Conservation (phyloP, 2,113 vertebrate species). For the Salvelinus alpinus region DNA sequence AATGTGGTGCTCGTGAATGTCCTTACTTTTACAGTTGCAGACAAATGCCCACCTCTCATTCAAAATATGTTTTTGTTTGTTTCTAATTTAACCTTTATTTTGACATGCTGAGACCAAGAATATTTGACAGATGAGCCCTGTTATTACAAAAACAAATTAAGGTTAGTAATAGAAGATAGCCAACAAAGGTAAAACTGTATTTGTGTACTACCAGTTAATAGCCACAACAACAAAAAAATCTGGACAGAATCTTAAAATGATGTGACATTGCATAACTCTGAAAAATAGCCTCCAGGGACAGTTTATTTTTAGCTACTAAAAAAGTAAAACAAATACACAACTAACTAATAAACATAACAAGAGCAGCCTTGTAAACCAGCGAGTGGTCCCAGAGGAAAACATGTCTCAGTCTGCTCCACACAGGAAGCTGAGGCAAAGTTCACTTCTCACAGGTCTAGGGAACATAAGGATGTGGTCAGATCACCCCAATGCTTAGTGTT, state of each 20-base stretch:
- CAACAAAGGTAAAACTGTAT: background rate
- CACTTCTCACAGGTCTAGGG: constrained; percentile 64
- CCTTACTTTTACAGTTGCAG: no score
- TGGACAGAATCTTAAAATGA: background rate
- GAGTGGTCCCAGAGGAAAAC: constrained; percentile 42
- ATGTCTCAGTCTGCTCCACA: constrained; percentile 56
- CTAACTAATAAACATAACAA: constrained; percentile 54
- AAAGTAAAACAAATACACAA: constrained; percentile 60
- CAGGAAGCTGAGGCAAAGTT: constrained; percentile 62
- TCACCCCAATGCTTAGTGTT: background rate
- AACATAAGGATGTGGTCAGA: constrained; percentile 63
- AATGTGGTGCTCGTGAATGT: no score
- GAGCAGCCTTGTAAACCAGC: constrained; percentile 43
- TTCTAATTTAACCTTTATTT: no score
- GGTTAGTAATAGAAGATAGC: background rate
- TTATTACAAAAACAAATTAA: no score
- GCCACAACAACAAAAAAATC: background rate
- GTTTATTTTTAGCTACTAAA: constrained; percentile 69
- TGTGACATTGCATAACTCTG: constrained; percentile 59
- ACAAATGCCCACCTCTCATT: no score
- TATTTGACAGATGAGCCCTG: no score
- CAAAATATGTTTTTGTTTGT: no score
- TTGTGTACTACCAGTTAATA: background rate
- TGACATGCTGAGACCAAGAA: no score
- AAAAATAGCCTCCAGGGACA: constrained; percentile 57